Evolutionary conservation across 2,888 invertebrate species (phyloP).

Genomic region (Augiades crinisus): DNA sequence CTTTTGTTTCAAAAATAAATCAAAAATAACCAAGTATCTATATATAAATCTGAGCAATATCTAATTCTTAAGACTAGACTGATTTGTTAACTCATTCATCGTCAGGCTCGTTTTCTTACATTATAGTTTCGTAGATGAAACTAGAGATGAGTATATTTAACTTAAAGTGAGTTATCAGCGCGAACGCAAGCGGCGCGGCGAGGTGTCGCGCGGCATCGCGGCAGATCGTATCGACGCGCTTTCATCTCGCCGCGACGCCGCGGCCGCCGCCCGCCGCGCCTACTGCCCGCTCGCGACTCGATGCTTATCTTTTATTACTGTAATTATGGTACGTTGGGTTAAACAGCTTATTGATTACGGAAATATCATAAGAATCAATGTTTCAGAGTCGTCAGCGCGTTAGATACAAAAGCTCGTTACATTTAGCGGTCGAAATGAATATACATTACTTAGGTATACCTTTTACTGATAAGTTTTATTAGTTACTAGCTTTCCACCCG

Average conservation of each 20-base stretch:
- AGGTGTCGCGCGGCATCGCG: conserved; percentile 61
- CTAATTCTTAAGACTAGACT: too few species aligned
- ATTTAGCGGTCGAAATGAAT: too few species aligned
- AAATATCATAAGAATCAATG: not conserved
- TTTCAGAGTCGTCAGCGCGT: too few species aligned
- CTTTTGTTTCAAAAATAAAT: too few species aligned
- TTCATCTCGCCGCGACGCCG: conserved; percentile 64
- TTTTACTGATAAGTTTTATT: too few species aligned
- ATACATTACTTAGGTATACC: too few species aligned
- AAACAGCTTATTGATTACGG: not conserved
- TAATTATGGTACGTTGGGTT: conserved; percentile 7
- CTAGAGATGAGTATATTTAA: conserved; percentile 60
- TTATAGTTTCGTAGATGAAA: conserved; percentile 56
- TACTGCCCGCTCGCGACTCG: conserved; percentile 6
- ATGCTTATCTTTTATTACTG: conserved; percentile 20
- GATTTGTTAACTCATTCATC: too few species aligned
- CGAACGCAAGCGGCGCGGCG: conserved; percentile 63
- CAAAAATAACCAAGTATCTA: too few species aligned
- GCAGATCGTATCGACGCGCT: conserved; percentile 58
- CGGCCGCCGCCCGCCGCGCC: conserved; percentile 13
- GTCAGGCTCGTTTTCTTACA: too few species aligned
- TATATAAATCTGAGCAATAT: too few species aligned
- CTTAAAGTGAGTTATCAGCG: conserved; percentile 68
- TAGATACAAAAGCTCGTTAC: too few species aligned
- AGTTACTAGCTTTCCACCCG: too few species aligned